Conservation (phyloP, 2,888 invertebrate genomes). For the Theretra japonica region DNA sequence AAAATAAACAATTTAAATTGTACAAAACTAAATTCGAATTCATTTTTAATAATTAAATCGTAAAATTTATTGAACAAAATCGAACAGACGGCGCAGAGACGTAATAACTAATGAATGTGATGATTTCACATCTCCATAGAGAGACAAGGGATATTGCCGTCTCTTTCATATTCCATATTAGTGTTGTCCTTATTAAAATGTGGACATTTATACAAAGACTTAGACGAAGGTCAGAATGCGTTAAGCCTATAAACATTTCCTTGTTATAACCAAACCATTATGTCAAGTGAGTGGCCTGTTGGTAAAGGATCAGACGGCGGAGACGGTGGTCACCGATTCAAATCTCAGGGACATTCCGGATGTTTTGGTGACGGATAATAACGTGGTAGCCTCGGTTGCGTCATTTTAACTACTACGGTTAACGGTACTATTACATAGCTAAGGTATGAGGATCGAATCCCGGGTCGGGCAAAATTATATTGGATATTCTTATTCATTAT, state of each 20-base stretch:
- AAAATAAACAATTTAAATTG: background rate
- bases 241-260: background rate
- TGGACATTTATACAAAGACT: background rate
- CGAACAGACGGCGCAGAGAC: background rate
- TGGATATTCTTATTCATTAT: too few relatives aligned
- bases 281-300: too few relatives aligned
- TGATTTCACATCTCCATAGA: background rate
- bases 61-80: background rate
- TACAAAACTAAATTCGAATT: background rate
- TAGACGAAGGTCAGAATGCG: background rate
- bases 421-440: too few relatives aligned
- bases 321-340: too few relatives aligned
- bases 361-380: too few relatives aligned
- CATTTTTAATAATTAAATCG: background rate
- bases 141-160: background rate
- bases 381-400: too few relatives aligned
- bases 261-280: background rate
- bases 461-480: too few relatives aligned
- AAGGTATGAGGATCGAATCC: too few relatives aligned
- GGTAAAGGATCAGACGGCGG: too few relatives aligned
- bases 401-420: too few relatives aligned
- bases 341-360: too few relatives aligned
- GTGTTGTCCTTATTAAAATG: slow-evolving; percentile 7
- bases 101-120: slow-evolving; percentile 12
- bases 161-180: background rate